These are phyloP conservation scores for Drosophila quinaria DNA, from an alignment of 2,888 invertebrate species.

Conservation along the genomic window DNA sequence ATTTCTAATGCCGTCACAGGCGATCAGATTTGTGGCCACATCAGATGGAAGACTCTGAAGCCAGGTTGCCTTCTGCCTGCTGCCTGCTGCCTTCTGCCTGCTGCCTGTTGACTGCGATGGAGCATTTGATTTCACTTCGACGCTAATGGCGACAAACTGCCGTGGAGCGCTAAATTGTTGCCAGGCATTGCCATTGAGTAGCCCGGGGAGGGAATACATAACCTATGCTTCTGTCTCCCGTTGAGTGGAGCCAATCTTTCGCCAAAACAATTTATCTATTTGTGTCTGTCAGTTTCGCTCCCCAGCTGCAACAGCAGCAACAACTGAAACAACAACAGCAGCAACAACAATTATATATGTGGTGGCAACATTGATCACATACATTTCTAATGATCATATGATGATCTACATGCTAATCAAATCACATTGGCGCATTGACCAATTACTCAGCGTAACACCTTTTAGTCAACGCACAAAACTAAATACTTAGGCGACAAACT, in stretches of 20 bases:
- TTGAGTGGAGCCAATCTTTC: slow-evolving; percentile 46
- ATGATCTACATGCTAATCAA: slow-evolving; percentile 81
- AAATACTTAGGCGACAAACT: slow-evolving; percentile 78
- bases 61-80: slow-evolving; percentile 16
- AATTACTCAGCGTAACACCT: slow-evolving; percentile 76
- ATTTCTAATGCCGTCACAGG: slow-evolving; percentile 80
- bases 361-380: slow-evolving; percentile 24
- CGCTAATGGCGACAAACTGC: slow-evolving; percentile 85
- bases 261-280: slow-evolving; percentile 67
- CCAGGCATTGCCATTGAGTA: slow-evolving; percentile 33
- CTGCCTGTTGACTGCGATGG: slow-evolving; percentile 35
- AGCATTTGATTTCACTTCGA: slow-evolving; percentile 79
- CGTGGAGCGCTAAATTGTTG: slow-evolving; percentile 82
- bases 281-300: slow-evolving; percentile 40
- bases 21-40: slow-evolving; percentile 75
- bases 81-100: slow-evolving; percentile 20
- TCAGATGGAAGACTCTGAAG: slow-evolving; percentile 53
- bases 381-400: slow-evolving; percentile 50
- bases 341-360: slow-evolving; percentile 4
- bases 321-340: background rate
- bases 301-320: slow-evolving; percentile 12
- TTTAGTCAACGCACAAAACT: slow-evolving; percentile 45
- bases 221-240: slow-evolving; percentile 33
- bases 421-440: slow-evolving; percentile 65
- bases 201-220: slow-evolving; percentile 19